Base-by-base conservation (phyloP, 2,797 vertebrate genomes). In the Salarias fasciatus region DNA sequence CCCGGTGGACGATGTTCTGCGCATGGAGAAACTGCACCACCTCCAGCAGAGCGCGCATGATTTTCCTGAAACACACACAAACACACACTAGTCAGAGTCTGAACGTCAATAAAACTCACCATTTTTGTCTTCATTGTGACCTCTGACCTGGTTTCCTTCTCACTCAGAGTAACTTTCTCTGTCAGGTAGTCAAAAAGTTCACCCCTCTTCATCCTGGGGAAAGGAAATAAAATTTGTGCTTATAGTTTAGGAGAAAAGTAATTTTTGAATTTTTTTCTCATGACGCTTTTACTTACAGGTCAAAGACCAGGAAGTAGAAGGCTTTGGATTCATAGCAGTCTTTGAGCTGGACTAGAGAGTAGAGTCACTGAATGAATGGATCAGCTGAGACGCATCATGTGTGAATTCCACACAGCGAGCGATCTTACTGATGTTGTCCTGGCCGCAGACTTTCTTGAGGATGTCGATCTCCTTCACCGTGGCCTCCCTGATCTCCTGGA, bases 121-220 rank as follows among this genome's bases (percentile, higher is more conserved):
- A 1, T 6, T 24, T 18, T 44, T 3, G 4, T 12, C 4, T 53
- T 8, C 0, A 8, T 1, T 8, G 53, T 0, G 11, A 35, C 35
- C 1, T 45, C 89, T 84, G 75, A 99, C 98, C 98, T 96, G 73
- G 97, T 97, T 91, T 99, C 97, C 83, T 97, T 99, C 87, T 99
- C 97, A 0, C 95, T 97, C 69, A 99, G 86, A 6, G 96, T 98
- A 40, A 99, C 98, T 82, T 96, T 97, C 87, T 99, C 97, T 0
- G 96, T 99, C 82, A 99, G 96, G 87, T 99, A 99, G 86, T 99
- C 98, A 35, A 99, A 99, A 63, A 99, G 95, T 77, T 99, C 98
- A 3, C 98, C 98, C 88, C 72, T 96, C 83, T 79, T 98, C 98
- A 99, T 99, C 84, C 98, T 99, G 88, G 0, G 0, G 51, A 43